phyloP scores from a whole-genome alignment of 2,797 vertebrate genomes.

The Tragopan temminckii region DNA sequence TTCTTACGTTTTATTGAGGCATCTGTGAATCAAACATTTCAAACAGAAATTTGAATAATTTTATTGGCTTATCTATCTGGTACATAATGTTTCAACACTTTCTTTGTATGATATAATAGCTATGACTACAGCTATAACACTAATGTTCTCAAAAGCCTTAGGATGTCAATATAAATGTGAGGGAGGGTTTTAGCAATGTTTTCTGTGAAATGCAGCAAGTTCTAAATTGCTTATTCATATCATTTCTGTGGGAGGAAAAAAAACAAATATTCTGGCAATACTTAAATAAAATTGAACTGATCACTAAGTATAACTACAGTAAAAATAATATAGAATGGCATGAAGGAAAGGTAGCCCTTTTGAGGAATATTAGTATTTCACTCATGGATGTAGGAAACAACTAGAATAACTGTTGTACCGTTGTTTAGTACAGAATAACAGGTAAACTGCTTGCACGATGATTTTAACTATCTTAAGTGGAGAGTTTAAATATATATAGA shows the following conservation, averaged over 20 bases:
- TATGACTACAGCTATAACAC: background rate
- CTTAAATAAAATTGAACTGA: background rate
- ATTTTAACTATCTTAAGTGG: background rate
- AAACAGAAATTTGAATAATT: background rate
- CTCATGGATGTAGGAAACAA: background rate
- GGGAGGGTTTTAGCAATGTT: background rate
- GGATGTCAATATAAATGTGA: background rate
- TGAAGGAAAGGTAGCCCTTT: fast-evolving
- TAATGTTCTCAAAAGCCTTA: background rate
- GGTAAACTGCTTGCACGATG: background rate
- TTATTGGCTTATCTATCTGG: background rate
- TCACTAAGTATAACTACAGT: background rate
- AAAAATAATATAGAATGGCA: background rate
- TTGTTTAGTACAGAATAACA: background rate
- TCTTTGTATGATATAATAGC: background rate
- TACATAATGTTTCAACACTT: background rate
- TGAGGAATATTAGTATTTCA: background rate
- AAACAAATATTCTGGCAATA: background rate
- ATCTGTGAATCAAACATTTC: background rate
- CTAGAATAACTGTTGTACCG: background rate
- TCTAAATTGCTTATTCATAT: background rate
- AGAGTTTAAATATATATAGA: background rate
- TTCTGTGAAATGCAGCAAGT: background rate
- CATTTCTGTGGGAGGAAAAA: background rate
- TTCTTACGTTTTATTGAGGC: background rate